Evolutionary conservation across 1,140 invertebrate species (phyloP).

Genomic region (Diabrotica virgifera): DNA sequence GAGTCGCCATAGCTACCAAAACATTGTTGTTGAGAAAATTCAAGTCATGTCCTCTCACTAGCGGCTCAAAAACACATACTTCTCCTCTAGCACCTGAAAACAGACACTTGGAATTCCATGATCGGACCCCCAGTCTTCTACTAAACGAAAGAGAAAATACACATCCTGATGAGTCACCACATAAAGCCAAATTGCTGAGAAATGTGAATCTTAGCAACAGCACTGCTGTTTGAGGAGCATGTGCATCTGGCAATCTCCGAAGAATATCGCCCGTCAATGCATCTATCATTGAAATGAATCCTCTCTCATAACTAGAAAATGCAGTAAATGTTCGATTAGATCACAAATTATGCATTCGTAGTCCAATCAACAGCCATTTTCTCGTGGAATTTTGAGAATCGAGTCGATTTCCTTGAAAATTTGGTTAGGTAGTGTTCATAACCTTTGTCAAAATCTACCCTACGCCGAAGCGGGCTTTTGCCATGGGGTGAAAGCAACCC

Average conservation of each 20-base stretch:
- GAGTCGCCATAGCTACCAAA: slow-evolving; percentile 87
- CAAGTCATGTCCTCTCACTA: slow-evolving; percentile 66
- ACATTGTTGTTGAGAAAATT: slow-evolving; percentile 73
- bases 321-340: slow-evolving; percentile 3
- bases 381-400: no score
- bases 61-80: slow-evolving; percentile 85
- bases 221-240: slow-evolving; percentile 83
- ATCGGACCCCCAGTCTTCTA: slow-evolving; percentile 81
- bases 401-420: no score
- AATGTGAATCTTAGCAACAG: slow-evolving; percentile 74
- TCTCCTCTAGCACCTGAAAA: slow-evolving; percentile 94
- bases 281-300: slow-evolving; percentile 82
- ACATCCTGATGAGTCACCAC: slow-evolving; percentile 94
- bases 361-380: no score
- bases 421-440: no score
- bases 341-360: no score
- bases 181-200: slow-evolving; percentile 63
- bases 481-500: no score
- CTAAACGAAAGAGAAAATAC: slow-evolving; percentile 94
- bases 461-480: no score
- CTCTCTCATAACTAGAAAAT: slow-evolving; percentile 65
- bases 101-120: slow-evolving; percentile 83
- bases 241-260: slow-evolving; percentile 77
- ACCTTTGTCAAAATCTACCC: no score
- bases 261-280: slow-evolving; percentile 73